These are phyloP conservation scores for Monomorium pharaonis DNA, from an alignment of 1,140 invertebrate genomes.

Conservation along the genomic window DNA sequence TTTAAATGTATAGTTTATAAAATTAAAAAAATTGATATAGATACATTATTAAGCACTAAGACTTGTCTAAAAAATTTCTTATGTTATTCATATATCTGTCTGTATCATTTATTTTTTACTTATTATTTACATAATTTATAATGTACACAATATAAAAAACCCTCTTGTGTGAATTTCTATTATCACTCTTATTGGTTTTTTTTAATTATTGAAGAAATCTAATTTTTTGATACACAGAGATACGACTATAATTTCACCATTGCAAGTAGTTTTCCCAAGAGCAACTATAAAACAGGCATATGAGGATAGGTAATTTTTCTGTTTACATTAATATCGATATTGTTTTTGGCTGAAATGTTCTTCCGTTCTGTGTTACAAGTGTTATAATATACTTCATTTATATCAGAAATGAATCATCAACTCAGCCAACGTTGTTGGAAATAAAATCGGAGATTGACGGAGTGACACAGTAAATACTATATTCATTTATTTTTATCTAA, in stretches of 20 bases:
- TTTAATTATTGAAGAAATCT: background rate
- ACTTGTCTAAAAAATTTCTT: no score
- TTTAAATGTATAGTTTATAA: no score
- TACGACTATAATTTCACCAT: constrained; percentile 3
- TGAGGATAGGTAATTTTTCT: constrained; percentile 25
- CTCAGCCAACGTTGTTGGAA: background rate
- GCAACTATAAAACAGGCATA: constrained; percentile 10
- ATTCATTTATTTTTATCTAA: background rate
- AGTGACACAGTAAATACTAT: background rate
- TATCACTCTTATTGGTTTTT: background rate
- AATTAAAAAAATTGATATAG: no score
- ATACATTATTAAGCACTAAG: no score
- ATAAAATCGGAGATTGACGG: background rate
- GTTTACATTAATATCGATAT: background rate
- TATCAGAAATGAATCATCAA: background rate
- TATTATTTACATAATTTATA: background rate
- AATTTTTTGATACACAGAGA: constrained; percentile 28
- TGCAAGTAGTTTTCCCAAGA: constrained; percentile 23
- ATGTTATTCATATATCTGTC: no score
- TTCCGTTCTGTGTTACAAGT: background rate
- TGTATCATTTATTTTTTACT: no score
- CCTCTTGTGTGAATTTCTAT: background rate
- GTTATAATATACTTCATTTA: background rate
- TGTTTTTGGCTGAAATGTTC: background rate
- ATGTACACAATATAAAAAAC: background rate